These are phyloP conservation scores for Melanophora roralis DNA, from an alignment of 2,888 invertebrate genomes.

Conservation along the genomic window DNA sequence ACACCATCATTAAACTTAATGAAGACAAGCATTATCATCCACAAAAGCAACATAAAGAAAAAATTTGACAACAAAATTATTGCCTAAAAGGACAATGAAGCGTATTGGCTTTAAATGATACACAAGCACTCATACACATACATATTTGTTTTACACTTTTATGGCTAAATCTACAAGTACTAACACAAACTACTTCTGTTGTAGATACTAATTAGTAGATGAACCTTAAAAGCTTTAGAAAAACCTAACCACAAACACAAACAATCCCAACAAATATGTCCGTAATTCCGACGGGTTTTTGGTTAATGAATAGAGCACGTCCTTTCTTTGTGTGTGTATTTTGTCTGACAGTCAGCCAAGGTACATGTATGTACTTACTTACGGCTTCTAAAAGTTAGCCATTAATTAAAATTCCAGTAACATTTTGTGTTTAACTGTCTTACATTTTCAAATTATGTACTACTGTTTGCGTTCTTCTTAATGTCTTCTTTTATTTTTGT, in stretches of 20 bases:
- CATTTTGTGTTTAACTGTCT: conserved; percentile 69
- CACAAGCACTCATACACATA: background rate
- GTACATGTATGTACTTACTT: background rate
- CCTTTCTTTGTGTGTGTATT: background rate
- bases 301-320: conserved; percentile 42
- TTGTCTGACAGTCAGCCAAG: background rate
- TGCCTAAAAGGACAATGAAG: conserved; percentile 3
- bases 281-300: background rate
- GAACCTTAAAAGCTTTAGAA: conserved; percentile 28
- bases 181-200: conserved; percentile 15
- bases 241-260: conserved; percentile 45
- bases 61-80: conserved; percentile 36
- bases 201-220: conserved; percentile 31
- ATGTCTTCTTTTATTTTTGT: conserved; percentile 12
- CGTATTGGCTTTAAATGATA: background rate
- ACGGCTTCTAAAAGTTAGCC: conserved; percentile 50
- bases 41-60: conserved; percentile 7
- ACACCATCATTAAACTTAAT: conserved; percentile 72
- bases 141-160: background rate
- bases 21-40: conserved; percentile 66
- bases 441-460: conserved; percentile 1
- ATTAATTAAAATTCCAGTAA: conserved; percentile 74
- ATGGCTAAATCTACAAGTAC: conserved; percentile 22
- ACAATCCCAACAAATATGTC: background rate
- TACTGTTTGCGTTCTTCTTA: conserved; percentile 5